Evolutionary conservation across 2,888 invertebrate genomes (phyloP), one percentile per base, ranked within the genome.

Genomic region (Nemoura dubitans): DNA sequence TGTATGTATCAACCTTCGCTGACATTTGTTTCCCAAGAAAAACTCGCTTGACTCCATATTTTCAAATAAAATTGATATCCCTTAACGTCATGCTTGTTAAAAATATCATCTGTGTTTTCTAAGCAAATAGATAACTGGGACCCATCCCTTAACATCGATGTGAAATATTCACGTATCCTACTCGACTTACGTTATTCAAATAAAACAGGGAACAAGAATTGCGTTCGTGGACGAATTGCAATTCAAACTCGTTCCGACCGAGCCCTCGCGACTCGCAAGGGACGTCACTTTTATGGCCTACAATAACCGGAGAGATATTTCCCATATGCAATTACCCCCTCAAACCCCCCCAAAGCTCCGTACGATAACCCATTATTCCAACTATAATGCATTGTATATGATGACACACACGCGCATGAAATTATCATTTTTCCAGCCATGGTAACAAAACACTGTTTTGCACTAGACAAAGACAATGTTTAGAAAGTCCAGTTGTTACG

Each of bases 321-420:
- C 59, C 59, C 59, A 59, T 59, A 59, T 59, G 59, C 59, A 59
- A 59, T 59, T 59, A 59, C 21, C 59, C 59, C 59, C 59, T 59
- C 59, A 21, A 59, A 59, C 59, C 59, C 59, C 59, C 59, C 21
- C 59, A 59, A 7, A 59, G 16, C 3, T 7, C 14, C 59, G 14
- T 59, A 59, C 59, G 1, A 21, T 59, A 59, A 59, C 59, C 59
- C 21, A 59, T 59, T 59, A 59, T 59, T 59, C 14, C 5, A 3
- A 1, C 14, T 14, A 14, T 59, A 59, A 59, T 59, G 59, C 59
- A 10, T 59, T 21, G 59, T 21, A 36, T 10, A 59, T 21, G 59
- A 59, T 59, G 59, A 59, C 59, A 59, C 10, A 21, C 59, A 59
- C 59, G 2, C 59, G 14, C 36, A 59, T 59, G 59, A 59, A 59